Conservation (phyloP, 1,140 invertebrate species). For the Venturia canescens region DNA sequence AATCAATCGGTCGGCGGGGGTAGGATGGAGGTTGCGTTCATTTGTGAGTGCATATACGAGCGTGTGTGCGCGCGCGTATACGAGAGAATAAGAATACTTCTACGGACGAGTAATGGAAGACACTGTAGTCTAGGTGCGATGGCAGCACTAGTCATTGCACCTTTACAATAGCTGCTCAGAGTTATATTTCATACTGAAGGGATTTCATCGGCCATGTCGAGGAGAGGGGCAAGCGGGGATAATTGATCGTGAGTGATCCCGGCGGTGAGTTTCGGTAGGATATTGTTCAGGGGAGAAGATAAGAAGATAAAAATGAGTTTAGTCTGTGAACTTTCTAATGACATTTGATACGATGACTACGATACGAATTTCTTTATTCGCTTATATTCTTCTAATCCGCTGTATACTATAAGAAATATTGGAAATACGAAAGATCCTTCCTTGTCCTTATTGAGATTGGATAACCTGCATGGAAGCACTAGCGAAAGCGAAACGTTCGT, state of each 20-base stretch:
- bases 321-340: too few species aligned
- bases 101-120: not conserved
- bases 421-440: too few species aligned
- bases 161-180: not conserved
- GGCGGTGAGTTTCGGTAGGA: not conserved
- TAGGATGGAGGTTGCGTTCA: conserved; percentile 13
- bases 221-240: not conserved
- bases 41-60: not conserved
- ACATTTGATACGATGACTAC: too few species aligned
- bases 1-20: conserved; percentile 52
- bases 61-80: not conserved
- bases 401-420: too few species aligned
- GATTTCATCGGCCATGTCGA: not conserved
- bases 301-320: too few species aligned
- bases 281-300: not conserved
- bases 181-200: not conserved
- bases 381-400: too few species aligned
- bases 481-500: too few species aligned
- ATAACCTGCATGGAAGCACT: too few species aligned
- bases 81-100: not conserved
- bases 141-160: not conserved
- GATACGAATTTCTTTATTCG: too few species aligned
- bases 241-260: not conserved
- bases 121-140: not conserved
- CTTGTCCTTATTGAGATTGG: too few species aligned